Evolutionary conservation across 2,113 vertebrate species (phyloP), one percentile per base, ranked within the genome.

Genomic region (Psephotus haematonotus): DNA sequence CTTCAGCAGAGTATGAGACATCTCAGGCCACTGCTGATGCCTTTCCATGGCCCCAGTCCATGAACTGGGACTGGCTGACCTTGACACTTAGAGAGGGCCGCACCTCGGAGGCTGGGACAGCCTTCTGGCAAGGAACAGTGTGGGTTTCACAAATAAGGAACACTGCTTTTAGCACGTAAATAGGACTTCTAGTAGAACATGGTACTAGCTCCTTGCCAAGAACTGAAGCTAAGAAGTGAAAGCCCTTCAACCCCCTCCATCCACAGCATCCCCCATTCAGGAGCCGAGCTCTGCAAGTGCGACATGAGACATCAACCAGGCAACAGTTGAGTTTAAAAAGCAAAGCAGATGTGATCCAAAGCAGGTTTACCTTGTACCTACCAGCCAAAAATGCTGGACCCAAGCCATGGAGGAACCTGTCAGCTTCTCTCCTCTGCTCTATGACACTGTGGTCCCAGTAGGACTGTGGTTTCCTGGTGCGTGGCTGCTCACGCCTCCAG

Each of bases 361-460:
- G 70, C 62, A 62, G 89, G 53, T 76, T 83, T 80, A 37, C 31
- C 74, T 85, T 60, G 47, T 31, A 68, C 15, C 47, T 75, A 76
- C 29, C 72, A 82, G 84, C 55, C 93, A 53, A 19, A 59, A 81
- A 67, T 27, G 70, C 79, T 83, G 92, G 64, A 43, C 37, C 59
- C 1, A 6, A 80, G 39, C 78, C 33, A 20, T 0, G 1, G 62
- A 65, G 82, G 47, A 94, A 57, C 52, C 67, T 4, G 4, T 28
- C 59, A 65, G 67, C 63, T 60, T 37, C 82, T 50, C 57, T 55
- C 63, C 82, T 52, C 62, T 1, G 7, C 77, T 35, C 94, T 37
- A n/a, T 2, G 3, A 37, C 0, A 1, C 68, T 19, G 50, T 2
- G 2, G 24, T 41, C 43, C 65, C 4, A 1, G 46, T 5, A 0